phyloP scores from a whole-genome alignment of 2,888 invertebrate species.

The Subacronicta megacephala region DNA sequence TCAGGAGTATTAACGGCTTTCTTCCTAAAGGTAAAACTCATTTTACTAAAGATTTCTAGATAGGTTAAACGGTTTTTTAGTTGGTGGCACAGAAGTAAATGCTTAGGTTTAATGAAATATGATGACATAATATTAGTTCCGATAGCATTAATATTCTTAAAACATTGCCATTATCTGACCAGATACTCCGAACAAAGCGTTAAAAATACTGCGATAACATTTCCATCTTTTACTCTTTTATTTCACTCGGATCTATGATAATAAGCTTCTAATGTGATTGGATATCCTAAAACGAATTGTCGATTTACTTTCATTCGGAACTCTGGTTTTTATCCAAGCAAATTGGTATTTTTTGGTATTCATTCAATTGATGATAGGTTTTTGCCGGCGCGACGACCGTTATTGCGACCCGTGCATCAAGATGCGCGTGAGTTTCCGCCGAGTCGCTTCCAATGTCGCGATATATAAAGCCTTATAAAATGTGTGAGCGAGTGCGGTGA shows the following conservation, averaged over 20 bases:
- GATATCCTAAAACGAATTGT: slow-evolving; percentile 20
- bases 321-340: slow-evolving; percentile 35
- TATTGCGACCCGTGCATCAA: slow-evolving; percentile 69
- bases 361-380: slow-evolving; percentile 69
- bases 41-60: too few relatives aligned
- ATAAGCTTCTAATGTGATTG: too few relatives aligned
- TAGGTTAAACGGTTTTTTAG: too few relatives aligned
- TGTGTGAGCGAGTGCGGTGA: slow-evolving; percentile 64
- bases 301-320: slow-evolving; percentile 41
- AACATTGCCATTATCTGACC: background rate
- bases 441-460: slow-evolving; percentile 61
- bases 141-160: background rate
- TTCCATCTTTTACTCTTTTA: too few relatives aligned
- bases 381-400: slow-evolving; percentile 74
- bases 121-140: too few relatives aligned
- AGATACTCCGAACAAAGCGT: background rate
- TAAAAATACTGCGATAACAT: background rate
- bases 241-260: too few relatives aligned
- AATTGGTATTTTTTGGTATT: slow-evolving; percentile 58
- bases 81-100: too few relatives aligned
- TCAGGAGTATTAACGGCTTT: too few relatives aligned
- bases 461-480: slow-evolving; percentile 75
- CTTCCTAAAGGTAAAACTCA: too few relatives aligned
- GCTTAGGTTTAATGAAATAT: too few relatives aligned
- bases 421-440: slow-evolving; percentile 69